Evolutionary conservation across 2,797 vertebrate genomes (phyloP).

Genomic region (Myotis planiceps): DNA sequence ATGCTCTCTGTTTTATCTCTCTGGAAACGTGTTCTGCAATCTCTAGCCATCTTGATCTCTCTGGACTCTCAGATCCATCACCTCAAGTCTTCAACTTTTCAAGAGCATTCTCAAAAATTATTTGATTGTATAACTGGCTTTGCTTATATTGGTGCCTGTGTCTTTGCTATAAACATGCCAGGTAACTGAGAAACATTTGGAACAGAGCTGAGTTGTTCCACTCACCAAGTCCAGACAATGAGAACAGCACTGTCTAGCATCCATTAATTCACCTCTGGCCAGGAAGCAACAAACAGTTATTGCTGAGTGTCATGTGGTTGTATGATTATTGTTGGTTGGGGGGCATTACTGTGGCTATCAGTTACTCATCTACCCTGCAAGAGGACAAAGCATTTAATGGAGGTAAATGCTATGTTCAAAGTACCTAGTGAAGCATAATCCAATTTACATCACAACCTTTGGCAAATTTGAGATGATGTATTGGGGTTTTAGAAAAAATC

Average conservation of each 20-base stretch:
- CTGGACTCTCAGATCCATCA: background rate
- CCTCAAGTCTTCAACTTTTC: background rate
- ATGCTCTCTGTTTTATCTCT: background rate
- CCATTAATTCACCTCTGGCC: background rate
- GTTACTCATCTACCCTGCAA: background rate
- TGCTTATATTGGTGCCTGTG: background rate
- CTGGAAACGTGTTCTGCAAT: background rate
- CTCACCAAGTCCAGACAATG: background rate
- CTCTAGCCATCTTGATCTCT: background rate
- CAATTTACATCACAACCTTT: background rate
- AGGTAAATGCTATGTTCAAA: background rate
- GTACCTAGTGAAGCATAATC: background rate
- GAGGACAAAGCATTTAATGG: background rate
- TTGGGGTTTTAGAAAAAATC: background rate
- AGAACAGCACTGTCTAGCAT: background rate
- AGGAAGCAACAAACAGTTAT: background rate
- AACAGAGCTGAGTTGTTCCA: too few relatives aligned
- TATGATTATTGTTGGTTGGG: background rate
- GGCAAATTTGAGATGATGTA: background rate
- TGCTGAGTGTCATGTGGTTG: background rate
- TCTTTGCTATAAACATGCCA: background rate
- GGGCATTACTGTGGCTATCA: background rate
- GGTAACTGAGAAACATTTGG: background rate
- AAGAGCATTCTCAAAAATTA: background rate
- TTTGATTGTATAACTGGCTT: background rate